Evolutionary conservation across 1,140 invertebrate species (phyloP), one percentile per base, ranked within the genome.

Genomic region (Heterodera schachtii): DNA sequence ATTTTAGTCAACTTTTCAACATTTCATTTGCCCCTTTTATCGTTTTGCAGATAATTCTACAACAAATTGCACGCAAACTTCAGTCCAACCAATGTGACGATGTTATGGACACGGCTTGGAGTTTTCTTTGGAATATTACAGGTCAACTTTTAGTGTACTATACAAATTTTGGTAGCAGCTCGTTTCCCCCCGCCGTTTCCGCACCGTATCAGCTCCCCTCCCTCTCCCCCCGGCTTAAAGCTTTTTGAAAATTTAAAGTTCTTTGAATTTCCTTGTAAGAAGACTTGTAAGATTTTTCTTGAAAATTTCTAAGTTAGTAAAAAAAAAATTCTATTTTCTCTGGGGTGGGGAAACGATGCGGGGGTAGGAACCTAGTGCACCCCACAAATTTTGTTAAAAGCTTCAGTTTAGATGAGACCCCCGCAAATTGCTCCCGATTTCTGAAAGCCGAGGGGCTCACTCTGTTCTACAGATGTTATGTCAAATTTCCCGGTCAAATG

Each of bases 101-200:
- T 90, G 94, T 98, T 1, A 93, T 98, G 91, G 96, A 98, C 91
- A 95, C 97, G 19, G 95, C 96, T 7, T 98, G 97, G 97, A 97
- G 95, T 81, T 96, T 95, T 3, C 94, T 98, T 94, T 93, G 92
- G 92, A 98, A 98, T 91, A 95, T 98, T 71, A 98, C 96, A 84
- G 91, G 91, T 92, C 82, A 75, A 79, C 49, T 31, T 31, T 31
- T 31, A 31, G 31, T 31, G 31, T 31, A 31, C 31, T 31, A 31
- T 31, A 31, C 31, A 31, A 31, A 31, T 31, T 31, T 31, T 31
- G 31, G 31, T 31, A 31, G 31, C 31, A 31, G 31, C 31, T 31
- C 31, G 31, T 31, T 31, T 31, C 31, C 31, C n/a, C n/a, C n/a
- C n/a, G n/a, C n/a, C 31, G 31, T 31, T 31, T 31, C 31, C 31